Conservation (phyloP, 2,888 invertebrate genomes). For the Minunthozetes semirufus region DNA sequence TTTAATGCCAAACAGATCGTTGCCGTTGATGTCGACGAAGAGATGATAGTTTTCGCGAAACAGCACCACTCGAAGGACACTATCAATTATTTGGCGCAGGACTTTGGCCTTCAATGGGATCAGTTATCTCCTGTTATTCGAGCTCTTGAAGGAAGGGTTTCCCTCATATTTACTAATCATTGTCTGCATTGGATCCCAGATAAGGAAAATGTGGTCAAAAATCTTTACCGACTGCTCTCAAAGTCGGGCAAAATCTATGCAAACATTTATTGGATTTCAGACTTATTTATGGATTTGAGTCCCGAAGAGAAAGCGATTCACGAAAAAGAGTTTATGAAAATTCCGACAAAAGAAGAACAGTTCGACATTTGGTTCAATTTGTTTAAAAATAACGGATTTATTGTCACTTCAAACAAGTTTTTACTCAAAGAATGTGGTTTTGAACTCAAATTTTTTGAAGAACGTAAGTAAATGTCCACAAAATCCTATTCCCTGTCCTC, state of each 20-base stretch:
- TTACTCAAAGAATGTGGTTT: too few relatives aligned
- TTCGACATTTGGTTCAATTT: slow-evolving; percentile 9
- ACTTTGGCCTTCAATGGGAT: neutral
- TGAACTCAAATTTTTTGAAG: too few relatives aligned
- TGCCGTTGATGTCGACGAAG: neutral
- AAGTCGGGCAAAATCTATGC: neutral
- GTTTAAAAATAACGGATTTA: neutral
- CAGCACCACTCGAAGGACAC: neutral
- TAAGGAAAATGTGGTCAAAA: slow-evolving; percentile 14
- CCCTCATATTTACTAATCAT: neutral
- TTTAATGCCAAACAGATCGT: neutral
- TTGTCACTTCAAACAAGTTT: too few relatives aligned
- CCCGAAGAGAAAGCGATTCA: neutral
- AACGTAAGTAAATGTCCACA: too few relatives aligned
- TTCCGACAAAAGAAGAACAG: slow-evolving; percentile 7
- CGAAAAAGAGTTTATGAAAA: slow-evolving; percentile 9
- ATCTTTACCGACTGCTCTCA: neutral
- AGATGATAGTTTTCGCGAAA: neutral
- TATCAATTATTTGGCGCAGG: neutral
- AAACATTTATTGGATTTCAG: neutral
- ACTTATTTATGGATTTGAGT: neutral
- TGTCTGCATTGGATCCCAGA: neutral
- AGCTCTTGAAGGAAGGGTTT: neutral
- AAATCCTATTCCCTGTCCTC: too few relatives aligned
- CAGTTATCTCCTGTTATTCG: neutral